A percentile compares a stretch with the other conserved stretches of the same genome.
These are phyloP conservation scores for Clinocottus analis DNA, from an alignment of 2,113 vertebrate genomes.

Conservation along the genomic window DNA sequence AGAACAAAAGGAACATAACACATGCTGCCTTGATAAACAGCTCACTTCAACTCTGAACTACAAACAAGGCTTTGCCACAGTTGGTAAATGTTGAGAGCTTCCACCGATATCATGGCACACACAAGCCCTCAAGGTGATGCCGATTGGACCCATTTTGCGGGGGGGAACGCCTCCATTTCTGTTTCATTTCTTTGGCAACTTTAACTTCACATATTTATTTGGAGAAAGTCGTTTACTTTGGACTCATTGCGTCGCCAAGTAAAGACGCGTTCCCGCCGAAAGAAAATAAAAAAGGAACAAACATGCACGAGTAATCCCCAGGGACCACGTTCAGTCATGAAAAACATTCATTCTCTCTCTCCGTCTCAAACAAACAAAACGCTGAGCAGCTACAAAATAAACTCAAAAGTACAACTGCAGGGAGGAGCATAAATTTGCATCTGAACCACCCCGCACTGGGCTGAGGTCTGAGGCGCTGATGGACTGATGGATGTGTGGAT, in stretches of 20 bases:
- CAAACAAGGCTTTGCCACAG: conserved; percentile 23
- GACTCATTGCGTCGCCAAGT: conserved; percentile 4
- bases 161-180: conserved; percentile 37
- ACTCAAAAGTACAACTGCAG: conserved; percentile 41
- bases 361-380: conserved; percentile 32
- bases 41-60: conserved; percentile 10
- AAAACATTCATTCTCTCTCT: conserved; percentile 15
- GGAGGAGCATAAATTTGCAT: conserved; percentile 17
- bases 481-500: conserved; percentile 15
- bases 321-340: conserved; percentile 36
- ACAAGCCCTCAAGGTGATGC: not conserved
- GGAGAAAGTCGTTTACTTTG: conserved; percentile 5
- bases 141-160: conserved; percentile 48
- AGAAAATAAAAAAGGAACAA: not conserved
- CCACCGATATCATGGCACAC: not conserved
- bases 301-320: conserved; percentile 12
- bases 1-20: not conserved
- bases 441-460: not conserved
- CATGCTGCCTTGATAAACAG: conserved; percentile 28
- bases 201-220: conserved; percentile 40
- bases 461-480: not conserved
- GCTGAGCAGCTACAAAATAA: conserved; percentile 46
- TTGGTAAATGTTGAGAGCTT: conserved; percentile 37
- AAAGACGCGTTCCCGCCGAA: not conserved
- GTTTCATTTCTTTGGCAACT: conserved; percentile 71